A percentile compares a stretch with the other conserved stretches of the same genome.
These are phyloP conservation scores for Macaca fascicularis DNA, from an alignment of 2,113 vertebrate species.

Conservation along the genomic window T2T-MFA8v1.1 NC_088381.1:51176001-51176500, in stretches of 20 bases:
- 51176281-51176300: background rate
- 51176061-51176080: background rate
- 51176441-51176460: background rate
- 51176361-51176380: too few relatives aligned
- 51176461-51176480: background rate
- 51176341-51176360: too few relatives aligned
- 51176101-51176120: background rate
- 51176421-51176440: too few relatives aligned
- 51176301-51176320: too few relatives aligned
- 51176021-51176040: background rate
- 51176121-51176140: conserved; percentile 60
- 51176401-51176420: too few relatives aligned
- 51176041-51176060: background rate
- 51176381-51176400: too few relatives aligned
- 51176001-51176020: background rate
- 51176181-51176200: background rate
- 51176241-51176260: background rate
- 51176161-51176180: background rate
- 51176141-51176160: background rate
- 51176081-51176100: background rate
- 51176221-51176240: background rate
- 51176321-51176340: too few relatives aligned
- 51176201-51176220: too few relatives aligned
- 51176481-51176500: background rate
- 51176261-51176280: background rate